Conservation (phyloP, 2,113 vertebrate species). For the Rattus rattus region DNA sequence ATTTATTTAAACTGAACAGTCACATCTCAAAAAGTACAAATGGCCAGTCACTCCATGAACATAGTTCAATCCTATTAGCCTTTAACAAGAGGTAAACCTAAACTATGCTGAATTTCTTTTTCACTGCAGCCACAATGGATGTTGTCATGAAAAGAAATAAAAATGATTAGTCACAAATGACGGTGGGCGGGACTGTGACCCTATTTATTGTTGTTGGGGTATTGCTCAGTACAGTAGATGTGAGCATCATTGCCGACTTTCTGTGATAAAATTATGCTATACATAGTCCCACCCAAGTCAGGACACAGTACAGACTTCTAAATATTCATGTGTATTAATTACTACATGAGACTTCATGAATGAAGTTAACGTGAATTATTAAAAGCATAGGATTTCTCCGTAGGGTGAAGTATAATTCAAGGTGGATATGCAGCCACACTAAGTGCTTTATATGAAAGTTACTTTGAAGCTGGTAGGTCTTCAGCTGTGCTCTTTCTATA, state of each 20-base stretch:
- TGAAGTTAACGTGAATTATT: background rate
- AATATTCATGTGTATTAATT: background rate
- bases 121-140: background rate
- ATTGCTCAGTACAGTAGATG: background rate
- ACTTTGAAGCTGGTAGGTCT: background rate
- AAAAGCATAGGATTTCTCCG: background rate
- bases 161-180: background rate
- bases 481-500: background rate
- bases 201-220: background rate
- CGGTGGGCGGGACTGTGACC: too few species aligned
- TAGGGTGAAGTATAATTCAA: background rate
- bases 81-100: background rate
- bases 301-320: background rate
- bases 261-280: background rate
- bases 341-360: background rate
- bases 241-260: background rate
- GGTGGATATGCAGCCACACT: background rate
- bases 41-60: background rate
- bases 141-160: background rate
- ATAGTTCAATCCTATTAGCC: background rate
- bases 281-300: background rate
- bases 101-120: background rate
- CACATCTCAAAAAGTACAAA: background rate
- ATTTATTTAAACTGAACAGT: background rate
- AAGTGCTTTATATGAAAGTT: background rate